These are phyloP conservation scores for Nephrotoma appendiculata DNA, from an alignment of 2,888 invertebrate species.

Conservation along the genomic window DNA sequence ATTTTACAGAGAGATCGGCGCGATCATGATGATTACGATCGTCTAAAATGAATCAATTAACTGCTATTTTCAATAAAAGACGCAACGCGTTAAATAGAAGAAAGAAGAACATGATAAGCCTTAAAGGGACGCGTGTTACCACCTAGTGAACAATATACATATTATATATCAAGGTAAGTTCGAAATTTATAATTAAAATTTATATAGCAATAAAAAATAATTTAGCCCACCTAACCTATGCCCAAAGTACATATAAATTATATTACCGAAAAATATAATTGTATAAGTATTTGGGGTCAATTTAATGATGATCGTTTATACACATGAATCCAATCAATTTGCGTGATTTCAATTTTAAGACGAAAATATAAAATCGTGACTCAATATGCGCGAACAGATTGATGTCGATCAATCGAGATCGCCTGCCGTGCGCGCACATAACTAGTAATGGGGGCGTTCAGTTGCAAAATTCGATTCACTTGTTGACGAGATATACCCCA, in stretches of 20 bases:
- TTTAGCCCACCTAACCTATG: neutral
- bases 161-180: neutral
- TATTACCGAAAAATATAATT: neutral
- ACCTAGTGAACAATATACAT: neutral
- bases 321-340: neutral
- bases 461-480: slow-evolving; percentile 3
- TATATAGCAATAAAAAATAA: neutral
- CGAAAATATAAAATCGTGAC: neutral
- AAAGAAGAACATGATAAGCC: neutral
- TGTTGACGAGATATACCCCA: neutral
- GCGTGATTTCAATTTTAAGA: neutral
- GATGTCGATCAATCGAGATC: slow-evolving; percentile 1
- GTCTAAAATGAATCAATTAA: neutral
- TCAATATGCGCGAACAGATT: slow-evolving; percentile 1
- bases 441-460: neutral
- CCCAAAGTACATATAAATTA: neutral
- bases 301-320: neutral
- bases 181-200: neutral
- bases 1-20: neutral
- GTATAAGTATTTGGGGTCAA: neutral
- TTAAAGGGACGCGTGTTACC: neutral
- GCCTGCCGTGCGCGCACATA: neutral
- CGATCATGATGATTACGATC: neutral
- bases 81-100: neutral
- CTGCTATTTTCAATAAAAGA: neutral